Evolutionary conservation across 2,113 vertebrate genomes (phyloP), one percentile per base, ranked within the genome.

Genomic region (Clupea harengus): DNA sequence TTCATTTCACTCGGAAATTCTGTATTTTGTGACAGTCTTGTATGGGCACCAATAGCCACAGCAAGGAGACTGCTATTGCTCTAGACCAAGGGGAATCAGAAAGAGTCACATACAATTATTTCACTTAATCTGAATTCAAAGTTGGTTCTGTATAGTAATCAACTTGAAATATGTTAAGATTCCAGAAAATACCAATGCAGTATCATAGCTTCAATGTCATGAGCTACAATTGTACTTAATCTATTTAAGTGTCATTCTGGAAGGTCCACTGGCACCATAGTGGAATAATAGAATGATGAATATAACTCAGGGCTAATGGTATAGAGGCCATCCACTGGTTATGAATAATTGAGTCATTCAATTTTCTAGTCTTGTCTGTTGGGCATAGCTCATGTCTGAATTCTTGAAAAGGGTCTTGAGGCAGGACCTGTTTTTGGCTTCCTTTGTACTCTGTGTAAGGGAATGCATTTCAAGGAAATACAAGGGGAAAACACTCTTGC

Each of bases 311-410:
- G 13, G 28, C 32, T 39, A 78, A 78, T 39, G 28, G 28, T 39
- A 32, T 78, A 78, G 72, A 32, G 72, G 72, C 72, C 32, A 39
- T 78, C 64, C 25, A 67, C 64, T 32, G 72, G 72, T 32, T 78
- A 78, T 78, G 72, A 78, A 78, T 78, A 78, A 78, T 78, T 78
- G 72, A 78, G 72, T 15, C 72, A 39, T 78, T 78, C 72, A 78
- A 78, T 78, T 78, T 78, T 78, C 72, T 78, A 39, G 13, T 78
- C 72, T 32, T 78, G 72, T 78, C 72, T 78, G 72, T 39, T 18
- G 72, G 72, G 32, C 72, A 39, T 39, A 32, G 25, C 28, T 78
- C 13, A 60, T 18, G 4, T 60, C 20, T 28, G 72, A 39, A 78
- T 78, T 39, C 32, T 67, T 67, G 64, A 67, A 67, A 64, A 28